A percentile compares a stretch with the other conserved stretches of the same genome.
Evolutionary conservation across 1,140 invertebrate genomes (phyloP).

Genomic region (Bombus cullumanus): DNA sequence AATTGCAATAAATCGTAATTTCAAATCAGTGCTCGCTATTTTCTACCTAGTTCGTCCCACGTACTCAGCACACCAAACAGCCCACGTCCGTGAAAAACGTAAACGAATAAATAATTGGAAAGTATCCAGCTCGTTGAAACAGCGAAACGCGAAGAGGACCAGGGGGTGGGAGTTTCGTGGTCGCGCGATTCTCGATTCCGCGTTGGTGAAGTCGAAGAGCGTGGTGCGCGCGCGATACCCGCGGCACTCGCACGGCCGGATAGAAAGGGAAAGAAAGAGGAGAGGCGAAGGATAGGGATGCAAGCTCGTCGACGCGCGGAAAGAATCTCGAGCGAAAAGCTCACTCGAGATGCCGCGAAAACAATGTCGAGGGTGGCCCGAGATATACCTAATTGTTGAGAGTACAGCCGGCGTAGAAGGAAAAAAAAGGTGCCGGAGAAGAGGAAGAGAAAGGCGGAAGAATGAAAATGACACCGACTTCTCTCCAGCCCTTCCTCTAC

Average conservation of each 20-base stretch:
- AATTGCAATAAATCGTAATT: too few relatives aligned
- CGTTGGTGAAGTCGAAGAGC: constrained; percentile 30
- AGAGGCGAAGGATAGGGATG: constrained; percentile 8
- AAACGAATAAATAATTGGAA: too few relatives aligned
- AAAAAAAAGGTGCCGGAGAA: constrained; percentile 44
- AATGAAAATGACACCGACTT: constrained; percentile 65
- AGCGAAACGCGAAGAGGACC: too few relatives aligned
- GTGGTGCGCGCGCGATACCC: too few relatives aligned
- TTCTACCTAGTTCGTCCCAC: too few relatives aligned
- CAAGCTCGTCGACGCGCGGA: constrained; percentile 60
- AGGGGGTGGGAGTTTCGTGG: background rate
- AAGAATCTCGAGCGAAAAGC: constrained; percentile 70
- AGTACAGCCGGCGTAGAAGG: constrained; percentile 59
- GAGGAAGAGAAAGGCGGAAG: constrained; percentile 49
- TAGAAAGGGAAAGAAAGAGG: background rate
- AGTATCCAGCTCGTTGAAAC: too few relatives aligned
- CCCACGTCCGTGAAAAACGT: too few relatives aligned
- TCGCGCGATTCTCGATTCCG: background rate
- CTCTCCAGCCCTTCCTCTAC: constrained; percentile 38
- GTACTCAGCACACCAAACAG: too few relatives aligned
- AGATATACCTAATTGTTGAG: constrained; percentile 71
- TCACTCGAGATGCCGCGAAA: constrained; percentile 70
- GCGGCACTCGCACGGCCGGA: background rate
- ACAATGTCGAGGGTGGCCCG: constrained; percentile 67
- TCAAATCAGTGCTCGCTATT: too few relatives aligned